Evolutionary conservation across 2,113 vertebrate genomes (phyloP), one percentile per base, ranked within the genome.

Genomic region (Perca flavescens): DNA sequence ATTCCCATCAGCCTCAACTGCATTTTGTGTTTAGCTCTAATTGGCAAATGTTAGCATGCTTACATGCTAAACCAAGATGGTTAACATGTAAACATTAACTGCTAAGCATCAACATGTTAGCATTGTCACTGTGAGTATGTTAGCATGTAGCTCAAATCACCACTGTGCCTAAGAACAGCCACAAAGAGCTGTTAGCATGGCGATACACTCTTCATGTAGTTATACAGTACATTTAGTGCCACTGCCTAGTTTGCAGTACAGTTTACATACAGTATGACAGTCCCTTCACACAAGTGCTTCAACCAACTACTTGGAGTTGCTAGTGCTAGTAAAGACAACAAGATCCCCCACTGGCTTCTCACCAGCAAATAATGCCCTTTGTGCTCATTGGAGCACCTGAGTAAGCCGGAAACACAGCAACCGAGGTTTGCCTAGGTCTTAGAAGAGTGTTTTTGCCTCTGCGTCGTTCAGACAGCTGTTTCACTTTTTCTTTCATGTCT

Each of bases 401-500:
- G 15, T 34, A 13, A 65, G 21, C 6, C 1, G 3, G 43, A 57
- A 67, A 61, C 62, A 16, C 28, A 25, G 6, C 8, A 8, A n/a
- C 47, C 22, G 0, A 50, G 13, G 28, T 13, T 52, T 43, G 21
- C 34, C 21, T 3, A 12, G 64, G 65, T 15, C 0, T 12, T 61
- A 53, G 17, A 46, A 61, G 49, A 46, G 13, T 17, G n/a, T 43
- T 76, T 60, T 16, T 17, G 40, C 3, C 31, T 77, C 19, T 3
- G 0, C 12, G 47, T 40, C 16, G 5, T 73, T 74, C 28, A 12
- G 28, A 66, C 63, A 49, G 5, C 53, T 74, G 17, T 68, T 80
- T 75, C 40, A 40, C 3, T 82, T 47, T 64, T 70, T 60, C 40
- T 82, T 50, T 54, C 4, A 19, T 25, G 12, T 66, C 34, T 67